Evolutionary conservation across 1,140 invertebrate species (phyloP).

Genomic region (Leguminivora glycinivorella): DNA sequence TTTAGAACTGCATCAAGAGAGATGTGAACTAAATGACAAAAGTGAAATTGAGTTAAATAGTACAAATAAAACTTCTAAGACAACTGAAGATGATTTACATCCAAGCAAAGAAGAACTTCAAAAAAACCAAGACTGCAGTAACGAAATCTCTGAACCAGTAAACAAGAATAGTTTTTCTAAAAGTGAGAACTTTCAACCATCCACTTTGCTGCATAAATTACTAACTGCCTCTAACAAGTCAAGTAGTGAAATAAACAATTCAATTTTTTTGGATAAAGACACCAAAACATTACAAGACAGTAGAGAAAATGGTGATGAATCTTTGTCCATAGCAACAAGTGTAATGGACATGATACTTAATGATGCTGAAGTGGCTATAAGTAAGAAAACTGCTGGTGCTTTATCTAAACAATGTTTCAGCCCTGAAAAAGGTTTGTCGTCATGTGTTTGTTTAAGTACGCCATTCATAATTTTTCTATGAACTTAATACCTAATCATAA

Average conservation of each 20-base stretch:
- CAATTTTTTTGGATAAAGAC: conserved; percentile 14
- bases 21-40: neutral
- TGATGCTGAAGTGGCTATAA: conserved; percentile 51
- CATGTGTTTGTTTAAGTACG: neutral
- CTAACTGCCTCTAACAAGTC: neutral
- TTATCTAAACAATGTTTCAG: conserved; percentile 38
- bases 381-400: conserved; percentile 39
- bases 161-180: neutral
- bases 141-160: neutral
- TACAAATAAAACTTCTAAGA: neutral
- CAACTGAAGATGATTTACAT: neutral
- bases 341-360: conserved; percentile 60
- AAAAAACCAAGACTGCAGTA: neutral
- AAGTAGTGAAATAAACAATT: conserved; percentile 31
- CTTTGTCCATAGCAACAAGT: conserved; percentile 38
- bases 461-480: neutral
- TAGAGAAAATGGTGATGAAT: conserved; percentile 32
- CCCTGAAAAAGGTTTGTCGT: conserved; percentile 14
- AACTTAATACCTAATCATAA: no score
- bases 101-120: neutral
- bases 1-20: neutral
- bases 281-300: conserved; percentile 19
- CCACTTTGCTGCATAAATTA: conserved; percentile 9
- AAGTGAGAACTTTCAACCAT: neutral
- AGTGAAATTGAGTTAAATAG: neutral